A percentile compares a stretch with the other conserved stretches of the same genome.
Conservation (phyloP, 1,140 invertebrate species). For the Cotesia glomerata region DNA sequence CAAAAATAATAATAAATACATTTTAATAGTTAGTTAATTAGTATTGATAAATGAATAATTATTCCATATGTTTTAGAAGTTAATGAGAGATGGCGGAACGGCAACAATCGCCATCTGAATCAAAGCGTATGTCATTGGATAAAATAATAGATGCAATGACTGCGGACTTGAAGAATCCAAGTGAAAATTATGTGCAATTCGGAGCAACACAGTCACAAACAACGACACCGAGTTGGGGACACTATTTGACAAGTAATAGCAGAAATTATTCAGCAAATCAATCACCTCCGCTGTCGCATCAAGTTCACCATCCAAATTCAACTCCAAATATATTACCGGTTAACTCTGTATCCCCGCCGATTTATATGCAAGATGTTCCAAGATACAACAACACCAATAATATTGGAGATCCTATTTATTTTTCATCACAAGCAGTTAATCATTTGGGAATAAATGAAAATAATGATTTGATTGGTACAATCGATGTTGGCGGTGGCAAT, state of each 20-base stretch:
- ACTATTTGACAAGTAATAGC: conserved; percentile 51
- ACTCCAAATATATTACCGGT: conserved; percentile 42
- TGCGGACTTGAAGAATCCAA: conserved; percentile 65
- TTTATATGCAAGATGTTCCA: conserved; percentile 52
- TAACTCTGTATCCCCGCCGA: conserved; percentile 48
- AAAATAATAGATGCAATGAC: conserved; percentile 70
- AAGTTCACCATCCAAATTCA: background rate
- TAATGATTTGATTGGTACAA: conserved; percentile 59
- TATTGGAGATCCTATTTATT: conserved; percentile 50
- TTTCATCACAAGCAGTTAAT: conserved; percentile 53
- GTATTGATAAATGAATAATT: background rate
- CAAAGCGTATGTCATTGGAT: conserved; percentile 62
- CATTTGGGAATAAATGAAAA: conserved; percentile 58
- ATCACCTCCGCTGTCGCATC: background rate
- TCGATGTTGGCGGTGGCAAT: conserved; percentile 61
- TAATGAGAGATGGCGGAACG: conserved; percentile 49
- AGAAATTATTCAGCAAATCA: conserved; percentile 32
- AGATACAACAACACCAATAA: conserved; percentile 43
- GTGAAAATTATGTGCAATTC: conserved; percentile 67
- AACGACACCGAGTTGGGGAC: conserved; percentile 51
- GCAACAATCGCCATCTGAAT: conserved; percentile 47
- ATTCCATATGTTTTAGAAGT: conserved; percentile 27
- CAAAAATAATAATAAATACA: too few species aligned
- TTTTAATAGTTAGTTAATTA: too few species aligned
- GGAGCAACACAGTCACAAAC: conserved; percentile 59